These are phyloP conservation scores for Aplysina aerophoba DNA, from an alignment of 37 sponge, comb jelly and placozoan genomes.

Conservation along the genomic window DNA sequence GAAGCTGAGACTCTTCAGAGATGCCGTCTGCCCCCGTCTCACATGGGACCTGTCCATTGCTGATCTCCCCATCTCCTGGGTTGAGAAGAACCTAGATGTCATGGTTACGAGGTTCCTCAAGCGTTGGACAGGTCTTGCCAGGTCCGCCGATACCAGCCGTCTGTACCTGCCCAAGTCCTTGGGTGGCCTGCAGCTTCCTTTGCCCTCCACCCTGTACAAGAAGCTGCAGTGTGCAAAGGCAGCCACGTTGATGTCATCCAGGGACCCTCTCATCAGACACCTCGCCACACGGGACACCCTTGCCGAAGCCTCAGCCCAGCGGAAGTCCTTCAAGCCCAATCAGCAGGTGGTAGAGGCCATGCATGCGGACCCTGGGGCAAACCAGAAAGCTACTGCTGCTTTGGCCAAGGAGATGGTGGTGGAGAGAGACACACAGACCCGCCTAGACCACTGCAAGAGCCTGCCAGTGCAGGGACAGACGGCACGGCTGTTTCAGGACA, in stretches of 20 bases:
- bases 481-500: not conserved
- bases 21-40: not conserved
- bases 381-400: not conserved
- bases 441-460: not conserved
- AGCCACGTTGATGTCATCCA: slow-evolving; percentile 6
- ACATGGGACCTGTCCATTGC: no score
- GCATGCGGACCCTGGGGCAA: slow-evolving; percentile 17
- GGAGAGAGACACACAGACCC: not conserved
- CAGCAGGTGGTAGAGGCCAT: slow-evolving; percentile 22
- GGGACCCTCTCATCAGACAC: not conserved
- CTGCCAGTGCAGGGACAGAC: not conserved
- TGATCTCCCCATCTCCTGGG: not conserved
- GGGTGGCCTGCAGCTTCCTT: slow-evolving; percentile 28
- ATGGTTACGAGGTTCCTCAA: not conserved
- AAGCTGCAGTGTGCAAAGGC: not conserved
- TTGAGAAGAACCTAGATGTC: not conserved
- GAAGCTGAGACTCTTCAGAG: slow-evolving; percentile 24
- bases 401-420: not conserved
- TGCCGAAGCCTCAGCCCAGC: not conserved
- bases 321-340: not conserved
- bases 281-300: not conserved
- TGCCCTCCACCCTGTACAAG: slow-evolving; percentile 10
- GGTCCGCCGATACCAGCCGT: not conserved
- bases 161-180: slow-evolving; percentile 16
- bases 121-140: slow-evolving; percentile 18